Base-by-base conservation (phyloP, 2,113 vertebrate species). In the Ictalurus furcatus region DNA sequence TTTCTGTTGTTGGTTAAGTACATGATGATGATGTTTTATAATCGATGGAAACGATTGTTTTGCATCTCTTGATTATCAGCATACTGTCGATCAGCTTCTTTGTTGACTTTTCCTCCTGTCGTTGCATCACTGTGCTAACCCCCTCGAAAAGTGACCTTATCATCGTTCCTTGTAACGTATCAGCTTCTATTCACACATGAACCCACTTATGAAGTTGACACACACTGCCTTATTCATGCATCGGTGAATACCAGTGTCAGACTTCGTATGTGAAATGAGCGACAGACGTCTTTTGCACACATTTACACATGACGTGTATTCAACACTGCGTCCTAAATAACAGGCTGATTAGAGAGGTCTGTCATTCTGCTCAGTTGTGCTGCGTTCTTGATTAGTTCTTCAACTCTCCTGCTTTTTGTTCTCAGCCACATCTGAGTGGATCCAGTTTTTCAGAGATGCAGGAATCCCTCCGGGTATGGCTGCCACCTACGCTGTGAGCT, bases 371-470 rank as follows among this genome's bases (percentile, higher is more conserved):
- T 65, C 44, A 65, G 48, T 19, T 67, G n/a, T 56, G 16, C 14
- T 65, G 65, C 16, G 5, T 23, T 16, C 21, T 23, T 8, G 23
- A 44, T 59, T 54, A 69, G 28, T 19, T 61, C 52, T 16, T 61
- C 40, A 79, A 61, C 6, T 63, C 58, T 73, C 9, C 58, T 37
- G 1, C 1, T 2, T 52, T 76, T 44, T 8, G 3, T 52, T 56
- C 58, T 9, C 88, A 98, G 98, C 96, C 84, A 98, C 97, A 0
- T 98, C 98, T 0, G 97, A 99, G 89, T 99, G 98, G 98, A 98
- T 99, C 91, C 97, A 97, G 93, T 99, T 99, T 92, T 99, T 99
- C 92, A 97, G 97, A 92, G 98, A 98, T 91, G 97, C 97, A 0
- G 98, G 98, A 80, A 99, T 99, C 90, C 98, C 98, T 3, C 96